Evolutionary conservation across 2,113 vertebrate species (phyloP), one percentile per base, ranked within the genome.

Genomic region (Irena cyanogastra): DNA sequence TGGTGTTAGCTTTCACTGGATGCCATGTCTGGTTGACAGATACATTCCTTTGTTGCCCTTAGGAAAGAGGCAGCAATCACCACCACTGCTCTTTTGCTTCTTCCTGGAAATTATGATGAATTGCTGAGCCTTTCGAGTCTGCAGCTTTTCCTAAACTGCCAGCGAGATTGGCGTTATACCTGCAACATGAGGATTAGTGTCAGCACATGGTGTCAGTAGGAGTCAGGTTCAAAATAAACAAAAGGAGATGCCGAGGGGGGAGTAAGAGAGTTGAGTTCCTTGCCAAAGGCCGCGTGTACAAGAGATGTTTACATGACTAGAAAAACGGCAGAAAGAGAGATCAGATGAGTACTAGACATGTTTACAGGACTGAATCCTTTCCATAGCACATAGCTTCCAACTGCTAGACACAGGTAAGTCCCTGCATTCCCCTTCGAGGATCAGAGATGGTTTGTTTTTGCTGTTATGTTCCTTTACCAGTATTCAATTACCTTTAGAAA

Each of bases 31-130:
- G 6, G 30, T 68, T 96, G 91, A 94, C 72, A 56, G 83, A 90
- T 90, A 18, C 2, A 5, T 86, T 83, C 71, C 44, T 70, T 88
- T 54, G 18, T 16, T 75, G 80, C 72, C 79, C 76, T 92, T 53
- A 93, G 79, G 86, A 94, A 88, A 94, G 54, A 83, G 60, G n/a
- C 64, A 95, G 92, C 69, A 81, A 77, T 88, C 86, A 63, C 63
- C 64, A 86, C 33, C 27, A 16, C 59, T 74, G 66, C 18, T 95
- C 63, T 90, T 90, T 33, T 77, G 57, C 37, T 76, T 80, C 75
- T 57, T 90, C 53, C 79, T 83, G 59, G 59, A 93, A 93, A 90
- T 81, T 16, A 80, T 92, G 92, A 94, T 94, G 94, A 90, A 92
- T 94, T 92, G 54, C 68, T 0, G 1, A 86, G 72, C 21, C 54